A percentile compares a stretch with the other conserved stretches of the same genome.
These are phyloP conservation scores for Chironomus tentans DNA, from an alignment of 2,888 invertebrate genomes.

Conservation along the genomic window DNA sequence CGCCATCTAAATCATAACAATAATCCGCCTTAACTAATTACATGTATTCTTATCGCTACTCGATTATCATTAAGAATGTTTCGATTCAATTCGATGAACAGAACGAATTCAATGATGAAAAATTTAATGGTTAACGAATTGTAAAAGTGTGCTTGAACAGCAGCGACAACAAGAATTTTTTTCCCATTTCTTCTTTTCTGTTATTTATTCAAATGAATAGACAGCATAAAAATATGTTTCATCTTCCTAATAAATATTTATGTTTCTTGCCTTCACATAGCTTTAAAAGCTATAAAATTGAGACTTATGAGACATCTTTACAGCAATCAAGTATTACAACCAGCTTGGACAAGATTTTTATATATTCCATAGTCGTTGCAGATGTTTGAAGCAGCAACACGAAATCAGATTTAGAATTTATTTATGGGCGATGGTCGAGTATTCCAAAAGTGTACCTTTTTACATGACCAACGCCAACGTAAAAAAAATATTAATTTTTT, in stretches of 20 bases:
- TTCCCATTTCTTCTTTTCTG: no score
- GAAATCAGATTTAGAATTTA: no score
- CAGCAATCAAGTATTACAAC: background rate
- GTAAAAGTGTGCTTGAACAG: background rate
- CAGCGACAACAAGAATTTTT: background rate
- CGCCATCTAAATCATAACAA: background rate
- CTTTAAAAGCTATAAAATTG: slow-evolving; percentile 4
- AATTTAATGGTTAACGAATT: background rate
- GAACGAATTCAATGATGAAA: no score
- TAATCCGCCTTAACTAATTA: background rate
- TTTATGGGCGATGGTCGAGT: no score
- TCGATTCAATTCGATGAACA: background rate
- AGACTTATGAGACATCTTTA: slow-evolving; percentile 4
- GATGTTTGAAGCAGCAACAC: no score
- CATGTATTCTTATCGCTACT: background rate
- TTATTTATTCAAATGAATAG: background rate
- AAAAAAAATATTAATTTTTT: no score
- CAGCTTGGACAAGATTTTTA: background rate
- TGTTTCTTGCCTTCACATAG: background rate
- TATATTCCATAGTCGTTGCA: no score
- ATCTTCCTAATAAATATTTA: slow-evolving; percentile 18
- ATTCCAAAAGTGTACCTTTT: no score
- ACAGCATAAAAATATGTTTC: background rate
- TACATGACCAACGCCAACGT: no score
- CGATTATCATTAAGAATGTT: slow-evolving; percentile 7